Percentiles rank a stretch among this genome's conserved stretches.
Evolutionary conservation across 2,797 vertebrate species (phyloP).

Genomic region (Sarcophilus harrisii): DNA sequence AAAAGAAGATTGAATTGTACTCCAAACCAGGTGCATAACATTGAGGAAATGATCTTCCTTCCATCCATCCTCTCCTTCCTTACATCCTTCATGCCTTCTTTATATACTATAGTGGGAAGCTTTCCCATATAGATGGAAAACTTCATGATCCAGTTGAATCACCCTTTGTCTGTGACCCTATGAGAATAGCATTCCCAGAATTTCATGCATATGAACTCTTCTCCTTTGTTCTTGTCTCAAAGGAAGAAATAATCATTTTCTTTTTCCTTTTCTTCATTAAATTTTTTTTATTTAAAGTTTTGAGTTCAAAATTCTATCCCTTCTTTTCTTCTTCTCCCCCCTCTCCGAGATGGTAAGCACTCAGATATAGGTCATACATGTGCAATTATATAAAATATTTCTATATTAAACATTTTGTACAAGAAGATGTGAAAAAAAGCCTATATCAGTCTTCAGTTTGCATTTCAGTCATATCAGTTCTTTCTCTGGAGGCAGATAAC

Average conservation of each 20-base stretch:
- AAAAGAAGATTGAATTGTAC: neutral
- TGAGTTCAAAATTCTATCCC: neutral
- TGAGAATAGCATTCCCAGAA: neutral
- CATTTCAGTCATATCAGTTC: neutral
- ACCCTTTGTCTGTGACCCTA: neutral
- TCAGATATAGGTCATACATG: neutral
- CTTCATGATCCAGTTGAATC: too few relatives aligned
- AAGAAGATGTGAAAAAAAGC: neutral
- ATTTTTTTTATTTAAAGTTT: too few relatives aligned
- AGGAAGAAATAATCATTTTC: neutral
- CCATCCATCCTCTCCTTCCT: neutral
- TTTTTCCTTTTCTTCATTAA: too few relatives aligned
- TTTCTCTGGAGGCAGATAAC: neutral
- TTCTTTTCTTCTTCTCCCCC: too few relatives aligned
- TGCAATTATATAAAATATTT: neutral
- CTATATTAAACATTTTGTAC: neutral
- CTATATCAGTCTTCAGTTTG: neutral
- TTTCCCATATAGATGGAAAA: too few relatives aligned
- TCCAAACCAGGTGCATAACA: neutral
- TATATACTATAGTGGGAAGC: neutral
- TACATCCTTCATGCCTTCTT: neutral
- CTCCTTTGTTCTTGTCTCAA: neutral
- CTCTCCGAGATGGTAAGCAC: neutral
- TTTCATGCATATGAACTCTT: neutral
- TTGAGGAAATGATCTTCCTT: neutral